These are phyloP conservation scores for Limenitis arthemis DNA, from an alignment of 2,888 invertebrate genomes.

Conservation along the genomic window DNA sequence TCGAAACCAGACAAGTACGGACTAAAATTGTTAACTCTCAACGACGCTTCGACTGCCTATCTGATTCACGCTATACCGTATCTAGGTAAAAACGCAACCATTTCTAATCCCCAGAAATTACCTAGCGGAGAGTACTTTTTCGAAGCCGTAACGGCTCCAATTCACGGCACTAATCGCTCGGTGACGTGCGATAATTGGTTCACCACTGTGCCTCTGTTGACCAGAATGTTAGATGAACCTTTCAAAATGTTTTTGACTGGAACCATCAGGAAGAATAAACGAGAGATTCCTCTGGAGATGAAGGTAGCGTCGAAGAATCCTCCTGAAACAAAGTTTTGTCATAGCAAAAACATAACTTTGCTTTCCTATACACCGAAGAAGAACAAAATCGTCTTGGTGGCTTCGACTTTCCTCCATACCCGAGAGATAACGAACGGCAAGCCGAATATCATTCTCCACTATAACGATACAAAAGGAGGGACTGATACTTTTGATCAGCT, in stretches of 20 bases:
- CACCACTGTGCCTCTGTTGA: conserved; percentile 7
- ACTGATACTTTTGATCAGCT: conserved; percentile 22
- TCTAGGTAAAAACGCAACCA: conserved; percentile 1
- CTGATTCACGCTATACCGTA: conserved; percentile 3
- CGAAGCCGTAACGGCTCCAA: background rate
- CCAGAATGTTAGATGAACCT: background rate
- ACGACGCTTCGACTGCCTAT: background rate
- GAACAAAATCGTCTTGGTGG: conserved; percentile 18
- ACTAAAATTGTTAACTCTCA: conserved; percentile 2
- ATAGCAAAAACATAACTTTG: conserved; percentile 11
- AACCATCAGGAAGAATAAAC: background rate
- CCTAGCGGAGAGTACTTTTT: background rate
- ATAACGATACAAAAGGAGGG: conserved; percentile 19
- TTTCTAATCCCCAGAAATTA: background rate
- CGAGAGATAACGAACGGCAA: conserved; percentile 12
- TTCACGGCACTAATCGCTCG: conserved; percentile 6
- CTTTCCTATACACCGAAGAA: conserved; percentile 20
- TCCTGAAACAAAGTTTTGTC: conserved; percentile 15
- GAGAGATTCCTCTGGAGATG: background rate
- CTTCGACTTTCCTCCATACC: conserved; percentile 17
- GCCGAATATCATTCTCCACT: conserved; percentile 20
- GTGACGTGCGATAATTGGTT: conserved; percentile 15
- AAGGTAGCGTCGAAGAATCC: conserved; percentile 5
- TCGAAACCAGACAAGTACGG: conserved; percentile 6
- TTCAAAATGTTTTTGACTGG: background rate